Evolutionary conservation across 2,888 invertebrate species (phyloP), one percentile per base, ranked within the genome.

Genomic region (Beris chalybata): DNA sequence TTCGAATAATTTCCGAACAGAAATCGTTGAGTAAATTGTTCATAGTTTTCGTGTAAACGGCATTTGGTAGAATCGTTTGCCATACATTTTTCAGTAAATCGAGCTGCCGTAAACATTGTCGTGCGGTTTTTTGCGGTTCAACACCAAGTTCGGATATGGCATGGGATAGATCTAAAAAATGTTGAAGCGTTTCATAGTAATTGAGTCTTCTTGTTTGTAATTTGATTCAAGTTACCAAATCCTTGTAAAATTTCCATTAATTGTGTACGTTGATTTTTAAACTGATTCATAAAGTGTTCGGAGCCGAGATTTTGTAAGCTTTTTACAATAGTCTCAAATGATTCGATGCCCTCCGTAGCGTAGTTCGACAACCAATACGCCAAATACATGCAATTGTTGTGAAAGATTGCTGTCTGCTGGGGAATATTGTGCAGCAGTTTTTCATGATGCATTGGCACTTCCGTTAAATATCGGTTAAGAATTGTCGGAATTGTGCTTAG

Each of bases 351-450:
- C 48, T 85, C 79, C 1, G 81, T 79, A 3, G 87, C 85, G 74
- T 91, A 83, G 64, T 85, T 84, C 3, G 83, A 81, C 50, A 85
- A 82, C 84, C 91, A 92, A 80, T 94, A 90, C 0, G 91, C 87
- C 11, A 97, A 82, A 76, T 89, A 96, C 87, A 92, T 88, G 77
- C 95, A 95, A 79, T 97, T 96, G 82, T 97, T 97, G 81, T 95
- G 89, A 76, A 92, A 92, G 31, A 95, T 77, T 5, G 92, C 94
- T n/a, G 81, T 75, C 82, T 93, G 92, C 75, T 95, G 94, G 3
- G 96, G 95, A 74, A 95, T 90, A 1, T 88, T 90, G 75, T 90
- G 87, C 66, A 96, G 82, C 72, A 89, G 86, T 74, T 89, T 88
- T 75, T 88, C 88, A 80, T 95, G 95, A 74, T 90, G 86, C 71